These are phyloP conservation scores for Leptogaster cylindrica DNA, from an alignment of 2,888 invertebrate species.

Conservation along the genomic window DNA sequence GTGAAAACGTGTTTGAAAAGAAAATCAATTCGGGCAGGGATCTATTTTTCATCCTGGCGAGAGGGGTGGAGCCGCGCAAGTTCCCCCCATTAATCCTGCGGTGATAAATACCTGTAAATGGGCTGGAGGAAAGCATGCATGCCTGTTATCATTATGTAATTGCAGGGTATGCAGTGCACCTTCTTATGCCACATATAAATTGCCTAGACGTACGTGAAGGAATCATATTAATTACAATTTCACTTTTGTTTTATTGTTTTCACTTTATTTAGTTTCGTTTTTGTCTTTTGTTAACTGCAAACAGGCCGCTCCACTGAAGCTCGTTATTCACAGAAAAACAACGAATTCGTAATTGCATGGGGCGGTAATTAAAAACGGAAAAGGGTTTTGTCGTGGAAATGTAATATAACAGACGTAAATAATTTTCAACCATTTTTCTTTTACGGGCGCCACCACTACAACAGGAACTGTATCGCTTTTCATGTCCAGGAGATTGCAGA, in stretches of 20 bases:
- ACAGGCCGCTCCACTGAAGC: neutral
- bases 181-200: slow-evolving; percentile 10
- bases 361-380: slow-evolving; percentile 17
- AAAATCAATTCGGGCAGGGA: slow-evolving; percentile 22
- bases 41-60: slow-evolving; percentile 14
- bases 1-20: slow-evolving; percentile 11
- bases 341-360: neutral
- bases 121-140: slow-evolving; percentile 27
- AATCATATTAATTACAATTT: slow-evolving; percentile 29
- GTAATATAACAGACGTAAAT: slow-evolving; percentile 6
- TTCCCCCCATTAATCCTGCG: slow-evolving; percentile 10
- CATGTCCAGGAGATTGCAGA: too few species aligned
- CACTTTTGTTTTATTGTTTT: too few species aligned
- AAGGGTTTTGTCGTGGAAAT: slow-evolving; percentile 1
- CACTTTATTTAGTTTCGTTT: too few species aligned
- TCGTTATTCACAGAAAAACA: neutral
- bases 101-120: slow-evolving; percentile 33
- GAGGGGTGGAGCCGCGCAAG: neutral
- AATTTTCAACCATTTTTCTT: slow-evolving; percentile 10
- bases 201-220: slow-evolving; percentile 5
- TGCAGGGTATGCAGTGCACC: slow-evolving; percentile 12
- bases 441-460: too few species aligned
- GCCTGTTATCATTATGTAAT: slow-evolving; percentile 33
- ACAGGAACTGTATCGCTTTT: too few species aligned
- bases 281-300: slow-evolving; percentile 17